Percentiles rank a stretch among this genome's conserved stretches.
Conservation (phyloP, 2,888 invertebrate genomes). For the Napeogenes sylphis region DNA sequence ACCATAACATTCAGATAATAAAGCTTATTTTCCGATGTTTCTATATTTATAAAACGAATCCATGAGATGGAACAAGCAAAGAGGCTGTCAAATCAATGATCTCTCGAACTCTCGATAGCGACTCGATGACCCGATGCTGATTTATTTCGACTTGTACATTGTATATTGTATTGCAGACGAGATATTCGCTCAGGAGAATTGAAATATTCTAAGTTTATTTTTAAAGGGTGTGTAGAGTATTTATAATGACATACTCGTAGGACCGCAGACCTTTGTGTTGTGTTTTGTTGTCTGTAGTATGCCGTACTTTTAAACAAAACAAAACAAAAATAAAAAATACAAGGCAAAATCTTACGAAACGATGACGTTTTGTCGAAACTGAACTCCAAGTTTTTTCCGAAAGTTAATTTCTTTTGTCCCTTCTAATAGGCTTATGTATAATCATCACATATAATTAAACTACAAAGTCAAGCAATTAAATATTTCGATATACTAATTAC, state of each 20-base stretch:
- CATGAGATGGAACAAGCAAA: slow-evolving; percentile 24
- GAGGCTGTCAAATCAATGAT: slow-evolving; percentile 43
- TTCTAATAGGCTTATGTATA: too few relatives aligned
- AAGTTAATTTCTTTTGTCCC: too few relatives aligned
- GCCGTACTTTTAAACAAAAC: too few relatives aligned
- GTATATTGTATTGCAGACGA: slow-evolving; percentile 11
- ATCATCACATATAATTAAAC: too few relatives aligned
- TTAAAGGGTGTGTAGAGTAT: neutral
- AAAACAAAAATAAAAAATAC: too few relatives aligned
- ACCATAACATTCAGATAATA: neutral
- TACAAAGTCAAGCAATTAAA: too few relatives aligned
- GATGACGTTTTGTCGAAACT: too few relatives aligned
- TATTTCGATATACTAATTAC: too few relatives aligned
- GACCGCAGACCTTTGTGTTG: neutral
- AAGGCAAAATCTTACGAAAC: too few relatives aligned
- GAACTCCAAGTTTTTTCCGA: too few relatives aligned
- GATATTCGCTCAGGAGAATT: slow-evolving; percentile 6
- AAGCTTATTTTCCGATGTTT: slow-evolving; percentile 9
- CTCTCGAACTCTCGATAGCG: slow-evolving; percentile 33
- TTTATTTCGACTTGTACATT: slow-evolving; percentile 30
- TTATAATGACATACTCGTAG: slow-evolving; percentile 4
- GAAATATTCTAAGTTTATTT: slow-evolving; percentile 1
- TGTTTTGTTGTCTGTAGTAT: neutral
- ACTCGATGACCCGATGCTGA: slow-evolving; percentile 35
- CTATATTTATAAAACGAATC: neutral